Conservation (phyloP, 2,113 vertebrate species). For the Thamnaconus septentrionalis region DNA sequence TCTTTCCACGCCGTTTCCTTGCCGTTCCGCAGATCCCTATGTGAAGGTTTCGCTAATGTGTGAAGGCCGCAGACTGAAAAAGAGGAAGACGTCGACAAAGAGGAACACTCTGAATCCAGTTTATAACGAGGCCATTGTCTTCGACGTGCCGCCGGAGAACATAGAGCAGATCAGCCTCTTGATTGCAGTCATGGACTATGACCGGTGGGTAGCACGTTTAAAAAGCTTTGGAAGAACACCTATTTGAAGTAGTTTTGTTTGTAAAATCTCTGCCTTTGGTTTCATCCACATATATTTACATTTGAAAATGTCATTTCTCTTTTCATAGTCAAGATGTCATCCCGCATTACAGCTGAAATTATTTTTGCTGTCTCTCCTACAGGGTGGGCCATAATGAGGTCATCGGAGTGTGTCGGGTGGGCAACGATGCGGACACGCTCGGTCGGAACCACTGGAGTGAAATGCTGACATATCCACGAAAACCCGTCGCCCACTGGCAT, state of each 20-base stretch:
- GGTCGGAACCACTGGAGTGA: constrained; percentile 97
- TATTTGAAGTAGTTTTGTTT: neutral
- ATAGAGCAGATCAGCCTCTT: constrained; percentile 97
- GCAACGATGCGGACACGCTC: constrained; percentile 90
- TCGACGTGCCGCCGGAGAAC: constrained; percentile 95
- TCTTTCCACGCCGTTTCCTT: neutral
- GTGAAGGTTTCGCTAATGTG: constrained; percentile 99
- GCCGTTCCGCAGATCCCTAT: constrained; percentile 87
- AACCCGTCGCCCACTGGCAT: constrained; percentile 98
- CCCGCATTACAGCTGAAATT: neutral
- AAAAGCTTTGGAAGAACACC: neutral
- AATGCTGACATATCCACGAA: constrained; percentile 95
- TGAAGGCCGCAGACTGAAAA: constrained; percentile 93
- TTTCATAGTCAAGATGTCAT: too few species aligned
- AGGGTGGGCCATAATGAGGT: constrained; percentile 99
- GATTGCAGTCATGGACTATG: constrained; percentile 99
- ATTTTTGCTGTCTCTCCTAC: constrained; percentile 77
- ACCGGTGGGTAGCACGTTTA: constrained; percentile 85
- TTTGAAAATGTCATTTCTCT: too few species aligned
- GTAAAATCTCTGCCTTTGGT: too few species aligned
- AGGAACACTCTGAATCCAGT: constrained; percentile 97
- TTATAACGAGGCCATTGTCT: constrained; percentile 99
- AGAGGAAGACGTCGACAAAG: constrained; percentile 98
- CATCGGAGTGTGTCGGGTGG: constrained; percentile 96
- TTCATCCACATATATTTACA: too few species aligned